Evolutionary conservation across 2,888 invertebrate genomes (phyloP), one percentile per base, ranked within the genome.

Genomic region (Encarsia formosa): DNA sequence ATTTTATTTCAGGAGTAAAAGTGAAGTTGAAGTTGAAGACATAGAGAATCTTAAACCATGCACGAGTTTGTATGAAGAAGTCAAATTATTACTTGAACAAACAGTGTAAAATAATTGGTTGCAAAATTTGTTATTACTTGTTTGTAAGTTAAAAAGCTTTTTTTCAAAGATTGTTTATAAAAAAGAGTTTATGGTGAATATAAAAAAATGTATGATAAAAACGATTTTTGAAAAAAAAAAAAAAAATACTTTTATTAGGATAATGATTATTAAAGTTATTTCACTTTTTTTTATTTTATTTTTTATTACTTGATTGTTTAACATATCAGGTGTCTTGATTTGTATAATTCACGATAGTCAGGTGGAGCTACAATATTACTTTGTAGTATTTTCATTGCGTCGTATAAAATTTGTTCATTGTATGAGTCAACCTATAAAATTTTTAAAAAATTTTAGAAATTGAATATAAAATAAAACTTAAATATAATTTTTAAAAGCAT

Each of bases 281-380:
- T n/a, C n/a, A n/a, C n/a, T n/a, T n/a, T 22, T 19, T 52, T 16
- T 23, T 31, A 22, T 31, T 18, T 35, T 23, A 22, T 3, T 22
- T 24, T 5, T 8, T 3, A 16, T 37, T 40, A n/a, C 24, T 32
- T n/a, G 32, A n/a, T n/a, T n/a, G n/a, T n/a, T n/a, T n/a, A n/a
- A n/a, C n/a, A n/a, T n/a, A n/a, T n/a, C n/a, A n/a, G n/a, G n/a
- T n/a, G 31, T 48, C 13, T 54, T 19, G n/a, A 34, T 26, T 39
- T 23, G 32, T 52, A 59, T 38, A 48, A 41, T 43, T 59, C 43
- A 32, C 46, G 55, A 51, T 54, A 59, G 31, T 59, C 79, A 49
- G 75, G 75, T 6, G 79, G 78, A 45, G 79, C 77, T 13, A 78
- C 76, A 57, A 79, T 70, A 61, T 81, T 81, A 52, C 77, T 77